phyloP scores from a whole-genome alignment of 1,140 invertebrate genomes.

The Vollenhovia emeryi region DNA sequence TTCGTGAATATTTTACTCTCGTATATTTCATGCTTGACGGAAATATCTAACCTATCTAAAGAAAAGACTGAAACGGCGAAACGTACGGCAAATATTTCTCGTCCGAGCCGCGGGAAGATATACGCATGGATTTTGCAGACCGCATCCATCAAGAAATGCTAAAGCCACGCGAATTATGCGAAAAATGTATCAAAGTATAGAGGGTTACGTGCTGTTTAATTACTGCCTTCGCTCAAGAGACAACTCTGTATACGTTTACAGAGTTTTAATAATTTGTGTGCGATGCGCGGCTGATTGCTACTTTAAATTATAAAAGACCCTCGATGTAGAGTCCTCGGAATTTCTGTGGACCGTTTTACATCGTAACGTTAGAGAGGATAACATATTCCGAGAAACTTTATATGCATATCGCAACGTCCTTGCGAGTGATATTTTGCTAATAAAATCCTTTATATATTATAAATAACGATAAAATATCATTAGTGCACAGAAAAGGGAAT shows the following conservation, averaged over 20 bases:
- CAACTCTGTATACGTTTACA: neutral
- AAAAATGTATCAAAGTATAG: slow-evolving; percentile 13
- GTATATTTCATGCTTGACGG: slow-evolving; percentile 53
- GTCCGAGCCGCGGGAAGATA: slow-evolving; percentile 24
- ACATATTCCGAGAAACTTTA: neutral
- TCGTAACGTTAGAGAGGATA: neutral
- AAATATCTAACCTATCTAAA: slow-evolving; percentile 57
- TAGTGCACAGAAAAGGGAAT: no score
- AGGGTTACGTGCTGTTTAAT: slow-evolving; percentile 1
- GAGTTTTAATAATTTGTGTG: slow-evolving; percentile 10
- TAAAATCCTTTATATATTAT: neutral
- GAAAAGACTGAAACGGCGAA: slow-evolving; percentile 41
- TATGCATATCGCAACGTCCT: neutral
- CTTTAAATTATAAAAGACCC: slow-evolving; percentile 8
- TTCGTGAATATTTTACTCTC: slow-evolving; percentile 49
- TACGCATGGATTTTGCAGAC: slow-evolving; percentile 40
- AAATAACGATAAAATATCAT: neutral
- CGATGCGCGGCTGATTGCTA: neutral
- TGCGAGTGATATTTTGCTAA: neutral
- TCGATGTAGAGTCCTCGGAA: neutral
- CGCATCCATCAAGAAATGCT: slow-evolving; percentile 33
- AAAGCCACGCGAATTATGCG: slow-evolving; percentile 14
- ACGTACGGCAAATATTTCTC: slow-evolving; percentile 51
- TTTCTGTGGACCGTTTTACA: neutral
- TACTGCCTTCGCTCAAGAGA: neutral